These are phyloP conservation scores for Chaetorhynchus papuensis DNA, from an alignment of 2,113 vertebrate genomes.

Conservation along the genomic window DNA sequence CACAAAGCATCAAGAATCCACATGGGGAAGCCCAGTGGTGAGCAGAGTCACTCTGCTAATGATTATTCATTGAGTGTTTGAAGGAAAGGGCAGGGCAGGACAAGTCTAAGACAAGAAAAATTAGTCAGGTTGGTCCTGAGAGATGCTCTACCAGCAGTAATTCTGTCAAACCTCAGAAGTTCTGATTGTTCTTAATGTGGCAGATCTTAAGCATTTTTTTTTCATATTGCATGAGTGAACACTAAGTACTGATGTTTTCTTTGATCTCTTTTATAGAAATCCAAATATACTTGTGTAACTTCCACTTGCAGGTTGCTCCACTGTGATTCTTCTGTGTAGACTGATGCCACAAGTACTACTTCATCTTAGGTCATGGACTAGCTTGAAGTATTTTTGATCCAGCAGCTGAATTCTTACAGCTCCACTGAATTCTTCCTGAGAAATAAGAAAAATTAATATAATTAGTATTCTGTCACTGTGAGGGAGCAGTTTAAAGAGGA, in stretches of 20 bases:
- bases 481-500: background rate
- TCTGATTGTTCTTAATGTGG: background rate
- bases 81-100: background rate
- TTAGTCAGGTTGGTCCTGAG: background rate
- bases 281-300: background rate
- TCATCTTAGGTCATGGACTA: background rate
- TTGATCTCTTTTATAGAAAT: background rate
- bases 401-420: background rate
- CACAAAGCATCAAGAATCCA: background rate
- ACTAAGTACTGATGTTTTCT: background rate
- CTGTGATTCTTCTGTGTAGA: background rate
- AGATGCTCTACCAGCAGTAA: background rate
- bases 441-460: background rate
- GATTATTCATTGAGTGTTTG: conserved; percentile 4
- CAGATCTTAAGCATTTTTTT: background rate
- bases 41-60: background rate
- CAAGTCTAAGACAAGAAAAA: background rate
- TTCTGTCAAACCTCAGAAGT: background rate
- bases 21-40: background rate
- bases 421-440: background rate
- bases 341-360: background rate
- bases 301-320: background rate
- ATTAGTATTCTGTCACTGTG: background rate
- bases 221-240: background rate
- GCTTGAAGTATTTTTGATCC: background rate